These are phyloP conservation scores for Ataeniobius toweri DNA, from an alignment of 2,797 vertebrate species.

Conservation along the genomic window DNA sequence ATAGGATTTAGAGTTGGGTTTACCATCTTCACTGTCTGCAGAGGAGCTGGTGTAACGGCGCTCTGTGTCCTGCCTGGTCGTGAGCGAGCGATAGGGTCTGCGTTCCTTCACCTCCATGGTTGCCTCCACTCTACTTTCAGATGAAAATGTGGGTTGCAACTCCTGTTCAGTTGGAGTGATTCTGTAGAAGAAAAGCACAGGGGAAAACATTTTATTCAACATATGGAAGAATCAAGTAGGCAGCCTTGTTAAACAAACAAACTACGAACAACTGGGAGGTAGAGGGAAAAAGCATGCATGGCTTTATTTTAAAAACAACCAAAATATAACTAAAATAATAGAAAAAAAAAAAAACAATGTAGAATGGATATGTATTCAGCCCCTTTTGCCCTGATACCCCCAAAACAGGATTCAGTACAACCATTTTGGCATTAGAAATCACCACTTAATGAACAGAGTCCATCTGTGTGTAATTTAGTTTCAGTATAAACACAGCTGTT, in stretches of 20 bases:
- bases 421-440: background rate
- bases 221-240: background rate
- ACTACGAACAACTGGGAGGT: background rate
- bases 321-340: too few relatives aligned
- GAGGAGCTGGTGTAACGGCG: conserved; percentile 96
- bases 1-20: conserved; percentile 93
- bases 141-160: conserved; percentile 75
- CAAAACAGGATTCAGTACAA: too few relatives aligned
- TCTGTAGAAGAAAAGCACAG: conserved; percentile 61
- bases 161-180: conserved; percentile 63
- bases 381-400: too few relatives aligned
- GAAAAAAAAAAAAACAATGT: background rate
- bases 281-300: too few relatives aligned
- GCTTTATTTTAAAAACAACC: too few relatives aligned
- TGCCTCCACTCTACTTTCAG: conserved; percentile 76
- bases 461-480: too few relatives aligned
- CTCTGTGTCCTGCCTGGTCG: conserved; percentile 90
- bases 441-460: too few relatives aligned
- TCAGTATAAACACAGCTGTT: too few relatives aligned
- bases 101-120: conserved; percentile 98
- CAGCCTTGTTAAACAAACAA: background rate
- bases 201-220: background rate
- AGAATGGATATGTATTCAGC: too few relatives aligned
- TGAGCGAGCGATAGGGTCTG: conserved; percentile 96
- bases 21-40: conserved; percentile 92